A percentile compares a stretch with the other conserved stretches of the same genome.
Evolutionary conservation across 2,113 vertebrate species (phyloP).

Genomic region (Limnothrissa miodon): DNA sequence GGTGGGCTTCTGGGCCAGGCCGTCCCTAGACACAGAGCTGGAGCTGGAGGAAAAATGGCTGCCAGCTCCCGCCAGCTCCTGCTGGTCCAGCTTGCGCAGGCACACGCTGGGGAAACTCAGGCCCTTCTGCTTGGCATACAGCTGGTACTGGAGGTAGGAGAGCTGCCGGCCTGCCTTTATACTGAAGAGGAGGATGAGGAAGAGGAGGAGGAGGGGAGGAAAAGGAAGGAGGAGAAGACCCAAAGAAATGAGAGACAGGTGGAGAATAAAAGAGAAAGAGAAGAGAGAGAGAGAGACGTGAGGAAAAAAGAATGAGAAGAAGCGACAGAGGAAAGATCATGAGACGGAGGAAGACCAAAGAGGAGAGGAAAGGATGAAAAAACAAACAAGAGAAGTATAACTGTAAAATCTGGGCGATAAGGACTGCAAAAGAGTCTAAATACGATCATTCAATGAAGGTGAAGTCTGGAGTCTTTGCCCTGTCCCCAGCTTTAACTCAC

Average conservation of each 20-base stretch:
- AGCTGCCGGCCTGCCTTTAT: slow-evolving; percentile 90
- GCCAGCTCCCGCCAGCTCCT: slow-evolving; percentile 69
- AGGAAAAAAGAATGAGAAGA: background rate
- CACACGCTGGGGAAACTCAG: slow-evolving; percentile 77
- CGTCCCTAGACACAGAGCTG: slow-evolving; percentile 27
- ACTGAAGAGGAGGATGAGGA: slow-evolving; percentile 62
- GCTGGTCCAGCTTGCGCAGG: slow-evolving; percentile 57
- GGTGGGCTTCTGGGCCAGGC: background rate
- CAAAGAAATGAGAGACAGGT: background rate
- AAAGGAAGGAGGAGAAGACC: background rate
- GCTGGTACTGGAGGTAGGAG: slow-evolving; percentile 87
- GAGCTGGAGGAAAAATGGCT: slow-evolving; percentile 42
- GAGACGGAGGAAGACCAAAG: background rate
- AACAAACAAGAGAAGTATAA: background rate
- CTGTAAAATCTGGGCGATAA: too few relatives aligned
- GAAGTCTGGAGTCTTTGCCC: background rate
- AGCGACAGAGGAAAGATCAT: background rate
- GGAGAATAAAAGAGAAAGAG: background rate
- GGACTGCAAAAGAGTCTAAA: background rate
- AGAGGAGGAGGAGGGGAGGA: background rate
- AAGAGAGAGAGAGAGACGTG: background rate
- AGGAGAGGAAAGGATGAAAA: background rate
- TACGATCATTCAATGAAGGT: background rate
- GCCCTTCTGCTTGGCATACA: slow-evolving; percentile 88
- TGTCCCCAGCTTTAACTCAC: background rate